Conservation (phyloP, 2,888 invertebrate genomes). For the Hecatera dysodea region DNA sequence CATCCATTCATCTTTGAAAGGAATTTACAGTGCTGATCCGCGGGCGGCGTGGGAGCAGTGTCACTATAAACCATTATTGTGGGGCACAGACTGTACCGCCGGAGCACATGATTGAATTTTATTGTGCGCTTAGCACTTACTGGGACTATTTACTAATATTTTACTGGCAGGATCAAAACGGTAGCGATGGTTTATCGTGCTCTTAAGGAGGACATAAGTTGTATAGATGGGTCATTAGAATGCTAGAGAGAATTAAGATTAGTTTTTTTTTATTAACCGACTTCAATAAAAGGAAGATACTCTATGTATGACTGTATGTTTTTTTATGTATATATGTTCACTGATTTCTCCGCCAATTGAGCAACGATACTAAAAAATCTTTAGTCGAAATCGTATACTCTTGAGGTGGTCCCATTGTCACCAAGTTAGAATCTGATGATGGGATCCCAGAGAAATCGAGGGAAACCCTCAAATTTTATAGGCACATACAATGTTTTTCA, state of each 20-base stretch:
- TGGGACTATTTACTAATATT: slow-evolving; percentile 72
- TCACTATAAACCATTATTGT: slow-evolving; percentile 86
- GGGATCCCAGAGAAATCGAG: too few relatives aligned
- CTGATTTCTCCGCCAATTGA: too few relatives aligned
- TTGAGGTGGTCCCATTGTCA: too few relatives aligned
- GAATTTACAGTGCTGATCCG: slow-evolving; percentile 76
- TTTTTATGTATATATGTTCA: too few relatives aligned
- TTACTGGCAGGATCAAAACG: slow-evolving; percentile 61
- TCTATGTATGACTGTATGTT: too few relatives aligned
- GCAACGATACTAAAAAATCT: too few relatives aligned
- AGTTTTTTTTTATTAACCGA: slow-evolving; percentile 1
- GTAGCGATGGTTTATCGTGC: slow-evolving; percentile 56
- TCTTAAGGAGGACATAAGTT: slow-evolving; percentile 19
- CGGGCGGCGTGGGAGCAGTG: slow-evolving; percentile 84
- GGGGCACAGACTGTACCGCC: slow-evolving; percentile 79
- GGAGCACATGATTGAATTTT: slow-evolving; percentile 88
- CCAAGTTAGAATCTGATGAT: too few relatives aligned
- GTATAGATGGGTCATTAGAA: neutral
- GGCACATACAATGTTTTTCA: too few relatives aligned
- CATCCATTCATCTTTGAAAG: slow-evolving; percentile 72
- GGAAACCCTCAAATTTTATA: too few relatives aligned
- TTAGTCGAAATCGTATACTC: too few relatives aligned
- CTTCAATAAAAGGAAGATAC: too few relatives aligned
- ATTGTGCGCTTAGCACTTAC: slow-evolving; percentile 81
- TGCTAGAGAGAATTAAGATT: neutral